Conservation (phyloP, 1,140 invertebrate genomes). For the Drosophila nebulosa region DNA sequence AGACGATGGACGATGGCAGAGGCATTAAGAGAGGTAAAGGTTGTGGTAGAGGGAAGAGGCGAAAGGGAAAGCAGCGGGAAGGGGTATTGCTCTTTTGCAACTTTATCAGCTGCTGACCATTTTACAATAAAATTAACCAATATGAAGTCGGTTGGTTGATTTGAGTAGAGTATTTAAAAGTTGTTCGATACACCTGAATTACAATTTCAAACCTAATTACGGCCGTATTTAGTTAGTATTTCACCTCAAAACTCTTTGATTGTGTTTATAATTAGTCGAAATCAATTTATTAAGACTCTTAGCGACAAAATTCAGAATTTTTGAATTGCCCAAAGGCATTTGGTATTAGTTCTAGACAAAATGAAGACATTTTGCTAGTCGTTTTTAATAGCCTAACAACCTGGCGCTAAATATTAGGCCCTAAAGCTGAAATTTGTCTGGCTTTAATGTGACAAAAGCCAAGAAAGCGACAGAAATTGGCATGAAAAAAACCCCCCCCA, state of each 20-base stretch:
- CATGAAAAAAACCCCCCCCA: neutral
- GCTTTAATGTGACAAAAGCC: neutral
- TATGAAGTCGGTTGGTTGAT: neutral
- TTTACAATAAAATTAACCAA: neutral
- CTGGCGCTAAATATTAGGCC: neutral
- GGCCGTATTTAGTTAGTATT: too few species aligned
- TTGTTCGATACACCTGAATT: neutral
- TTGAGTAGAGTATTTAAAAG: neutral
- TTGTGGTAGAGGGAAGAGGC: neutral
- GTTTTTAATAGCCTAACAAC: neutral
- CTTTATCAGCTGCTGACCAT: neutral
- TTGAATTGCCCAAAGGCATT: too few species aligned
- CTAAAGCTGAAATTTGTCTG: neutral
- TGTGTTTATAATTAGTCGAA: too few species aligned
- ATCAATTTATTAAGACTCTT: too few species aligned
- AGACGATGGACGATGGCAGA: constrained; percentile 7
- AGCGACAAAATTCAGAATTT: too few species aligned
- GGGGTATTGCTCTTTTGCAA: neutral
- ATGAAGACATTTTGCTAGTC: too few species aligned
- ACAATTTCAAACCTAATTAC: too few species aligned
- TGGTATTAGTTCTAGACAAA: too few species aligned
- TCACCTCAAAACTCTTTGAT: too few species aligned
- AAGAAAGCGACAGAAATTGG: neutral
- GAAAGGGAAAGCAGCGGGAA: neutral
- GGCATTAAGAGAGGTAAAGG: constrained; percentile 10